phyloP scores from a whole-genome alignment of 2,888 invertebrate species.

The Antitype chi region DNA sequence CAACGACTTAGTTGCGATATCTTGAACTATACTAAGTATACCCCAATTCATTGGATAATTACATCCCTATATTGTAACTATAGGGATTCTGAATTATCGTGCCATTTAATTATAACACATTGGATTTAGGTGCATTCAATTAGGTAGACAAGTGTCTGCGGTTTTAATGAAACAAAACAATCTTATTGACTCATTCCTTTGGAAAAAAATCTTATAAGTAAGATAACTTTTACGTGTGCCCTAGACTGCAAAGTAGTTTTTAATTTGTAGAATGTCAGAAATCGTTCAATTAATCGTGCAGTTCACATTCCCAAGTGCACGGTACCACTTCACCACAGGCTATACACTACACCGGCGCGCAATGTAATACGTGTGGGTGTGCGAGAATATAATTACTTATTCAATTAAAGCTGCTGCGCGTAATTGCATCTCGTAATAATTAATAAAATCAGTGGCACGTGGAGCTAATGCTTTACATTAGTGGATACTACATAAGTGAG shows the following conservation, averaged over 20 bases:
- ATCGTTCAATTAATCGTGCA: constrained; percentile 59
- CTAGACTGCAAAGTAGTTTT: constrained; percentile 61
- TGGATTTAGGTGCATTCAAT: neutral
- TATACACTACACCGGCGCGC: constrained; percentile 21
- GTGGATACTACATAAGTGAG: constrained; percentile 71
- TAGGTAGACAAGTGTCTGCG: constrained; percentile 3
- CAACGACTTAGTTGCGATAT: neutral
- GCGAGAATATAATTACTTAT: constrained; percentile 61
- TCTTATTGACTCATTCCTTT: constrained; percentile 34
- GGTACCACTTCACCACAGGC: constrained; percentile 37
- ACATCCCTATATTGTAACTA: neutral
- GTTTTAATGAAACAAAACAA: constrained; percentile 23
- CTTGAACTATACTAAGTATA: constrained; percentile 1
- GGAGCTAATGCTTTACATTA: constrained; percentile 77
- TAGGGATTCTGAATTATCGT: constrained; percentile 2
- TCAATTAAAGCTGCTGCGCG: constrained; percentile 64
- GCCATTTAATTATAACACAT: constrained; percentile 17
- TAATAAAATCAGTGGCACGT: constrained; percentile 80
- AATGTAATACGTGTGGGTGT: constrained; percentile 46
- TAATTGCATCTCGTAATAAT: constrained; percentile 73
- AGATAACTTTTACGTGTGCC: constrained; percentile 64
- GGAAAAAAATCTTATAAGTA: constrained; percentile 22
- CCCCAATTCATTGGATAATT: constrained; percentile 6
- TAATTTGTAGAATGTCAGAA: constrained; percentile 68
- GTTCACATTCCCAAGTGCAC: constrained; percentile 51